phyloP scores from a whole-genome alignment of 2,888 invertebrate genomes.

The Camptogramma bilineatum region DNA sequence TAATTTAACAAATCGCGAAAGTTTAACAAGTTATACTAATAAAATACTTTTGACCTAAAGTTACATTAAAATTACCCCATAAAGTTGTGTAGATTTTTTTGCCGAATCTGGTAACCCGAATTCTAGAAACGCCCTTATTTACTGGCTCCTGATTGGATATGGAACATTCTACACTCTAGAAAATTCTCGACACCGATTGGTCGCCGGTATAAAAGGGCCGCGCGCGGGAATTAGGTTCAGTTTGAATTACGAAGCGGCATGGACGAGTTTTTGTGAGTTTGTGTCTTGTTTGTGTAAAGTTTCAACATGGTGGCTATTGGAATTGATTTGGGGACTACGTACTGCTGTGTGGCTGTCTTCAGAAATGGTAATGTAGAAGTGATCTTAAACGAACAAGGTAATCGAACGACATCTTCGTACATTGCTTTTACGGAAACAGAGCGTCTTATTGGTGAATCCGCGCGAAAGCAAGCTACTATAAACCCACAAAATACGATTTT shows the following conservation, averaged over 20 bases:
- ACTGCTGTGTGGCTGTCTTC: conserved; percentile 72
- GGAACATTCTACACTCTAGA: conserved; percentile 49
- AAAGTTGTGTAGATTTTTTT: conserved; percentile 14
- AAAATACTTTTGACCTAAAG: no score
- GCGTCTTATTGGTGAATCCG: conserved; percentile 67
- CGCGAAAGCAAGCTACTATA: conserved; percentile 63
- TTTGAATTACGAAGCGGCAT: conserved; percentile 13
- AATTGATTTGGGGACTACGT: conserved; percentile 72
- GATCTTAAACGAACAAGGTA: conserved; percentile 68
- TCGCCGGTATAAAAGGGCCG: conserved; percentile 59
- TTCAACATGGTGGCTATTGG: conserved; percentile 68
- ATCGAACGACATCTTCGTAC: conserved; percentile 66
- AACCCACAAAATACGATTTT: conserved; percentile 70
- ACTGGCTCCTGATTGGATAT: conserved; percentile 61
- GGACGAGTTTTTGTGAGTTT: conserved; percentile 18
- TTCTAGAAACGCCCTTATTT: conserved; percentile 58
- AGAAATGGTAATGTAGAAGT: conserved; percentile 63
- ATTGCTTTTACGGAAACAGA: conserved; percentile 66
- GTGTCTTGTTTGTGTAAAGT: background rate
- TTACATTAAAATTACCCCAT: background rate
- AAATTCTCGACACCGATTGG: conserved; percentile 62
- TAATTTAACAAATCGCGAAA: no score
- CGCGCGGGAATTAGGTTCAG: conserved; percentile 47
- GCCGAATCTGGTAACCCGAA: conserved; percentile 52
- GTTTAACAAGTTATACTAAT: no score